These are phyloP conservation scores for Hiodon tergisus DNA, from an alignment of 2,113 vertebrate species.

Conservation along the genomic window DNA sequence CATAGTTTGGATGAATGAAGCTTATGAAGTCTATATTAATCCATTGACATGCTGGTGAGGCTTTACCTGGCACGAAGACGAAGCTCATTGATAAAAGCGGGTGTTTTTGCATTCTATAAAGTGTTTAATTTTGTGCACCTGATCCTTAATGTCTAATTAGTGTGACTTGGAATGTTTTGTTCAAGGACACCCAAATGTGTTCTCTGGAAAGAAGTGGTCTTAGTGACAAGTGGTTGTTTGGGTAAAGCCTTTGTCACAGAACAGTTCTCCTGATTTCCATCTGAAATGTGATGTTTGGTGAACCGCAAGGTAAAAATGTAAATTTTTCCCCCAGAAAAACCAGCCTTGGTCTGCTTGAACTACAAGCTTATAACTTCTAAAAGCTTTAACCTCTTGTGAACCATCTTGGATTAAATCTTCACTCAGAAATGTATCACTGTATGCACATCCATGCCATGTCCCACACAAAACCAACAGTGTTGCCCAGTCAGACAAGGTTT, in stretches of 20 bases:
- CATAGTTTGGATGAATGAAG: no score
- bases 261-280: background rate
- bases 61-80: background rate
- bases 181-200: conserved; percentile 11
- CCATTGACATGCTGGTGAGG: background rate
- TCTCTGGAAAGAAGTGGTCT: conserved; percentile 7
- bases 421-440: background rate
- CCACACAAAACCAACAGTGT: no score
- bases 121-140: conserved; percentile 36
- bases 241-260: background rate
- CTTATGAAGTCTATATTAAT: no score
- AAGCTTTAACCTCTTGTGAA: no score
- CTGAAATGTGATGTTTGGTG: background rate
- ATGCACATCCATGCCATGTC: background rate
- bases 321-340: no score
- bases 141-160: conserved; percentile 29
- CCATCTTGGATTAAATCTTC: no score
- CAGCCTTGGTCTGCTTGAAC: no score
- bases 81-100: background rate
- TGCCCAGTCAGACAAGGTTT: no score
- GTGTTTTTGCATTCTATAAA: conserved; percentile 2
- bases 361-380: no score
- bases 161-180: conserved; percentile 56
- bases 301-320: no score
- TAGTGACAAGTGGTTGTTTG: background rate